Conservation (phyloP, 1,140 invertebrate genomes). For the Aphis craccivora region DNA sequence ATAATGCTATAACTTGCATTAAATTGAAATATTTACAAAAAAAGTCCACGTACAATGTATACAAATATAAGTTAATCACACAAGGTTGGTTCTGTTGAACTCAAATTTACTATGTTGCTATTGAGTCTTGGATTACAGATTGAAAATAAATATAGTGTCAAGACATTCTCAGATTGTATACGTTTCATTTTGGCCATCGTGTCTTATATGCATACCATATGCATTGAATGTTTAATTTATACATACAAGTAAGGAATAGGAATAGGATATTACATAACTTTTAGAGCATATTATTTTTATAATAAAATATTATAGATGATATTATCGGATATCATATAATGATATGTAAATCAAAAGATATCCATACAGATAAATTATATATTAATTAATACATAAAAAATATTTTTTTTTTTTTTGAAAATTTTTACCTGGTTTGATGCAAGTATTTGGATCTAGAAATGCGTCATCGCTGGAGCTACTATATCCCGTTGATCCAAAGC, state of each 20-base stretch:
- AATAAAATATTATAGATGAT: not conserved
- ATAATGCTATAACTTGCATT: not conserved
- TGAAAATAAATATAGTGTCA: not conserved
- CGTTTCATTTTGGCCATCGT: too few species aligned
- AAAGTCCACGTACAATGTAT: not conserved
- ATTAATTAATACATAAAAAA: not conserved
- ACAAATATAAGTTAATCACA: not conserved
- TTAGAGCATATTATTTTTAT: not conserved
- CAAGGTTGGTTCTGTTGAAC: not conserved
- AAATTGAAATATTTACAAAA: not conserved
- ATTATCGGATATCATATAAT: not conserved
- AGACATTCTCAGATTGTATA: too few species aligned
- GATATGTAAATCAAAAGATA: not conserved
- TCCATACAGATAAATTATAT: not conserved
- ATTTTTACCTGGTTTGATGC: constrained; percentile 65
- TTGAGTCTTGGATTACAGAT: not conserved
- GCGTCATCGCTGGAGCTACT: constrained; percentile 74
- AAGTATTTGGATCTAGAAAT: constrained; percentile 65
- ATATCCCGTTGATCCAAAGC: constrained; percentile 65
- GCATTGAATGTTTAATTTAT: not conserved
- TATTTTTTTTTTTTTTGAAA: not conserved
- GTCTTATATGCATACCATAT: not conserved
- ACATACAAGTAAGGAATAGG: too few species aligned
- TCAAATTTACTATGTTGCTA: not conserved
- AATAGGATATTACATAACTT: not conserved